Percentiles rank a stretch among this genome's conserved stretches.
Evolutionary conservation across 2,113 vertebrate species (phyloP).

Genomic region (Brienomyrus longianalis): DNA sequence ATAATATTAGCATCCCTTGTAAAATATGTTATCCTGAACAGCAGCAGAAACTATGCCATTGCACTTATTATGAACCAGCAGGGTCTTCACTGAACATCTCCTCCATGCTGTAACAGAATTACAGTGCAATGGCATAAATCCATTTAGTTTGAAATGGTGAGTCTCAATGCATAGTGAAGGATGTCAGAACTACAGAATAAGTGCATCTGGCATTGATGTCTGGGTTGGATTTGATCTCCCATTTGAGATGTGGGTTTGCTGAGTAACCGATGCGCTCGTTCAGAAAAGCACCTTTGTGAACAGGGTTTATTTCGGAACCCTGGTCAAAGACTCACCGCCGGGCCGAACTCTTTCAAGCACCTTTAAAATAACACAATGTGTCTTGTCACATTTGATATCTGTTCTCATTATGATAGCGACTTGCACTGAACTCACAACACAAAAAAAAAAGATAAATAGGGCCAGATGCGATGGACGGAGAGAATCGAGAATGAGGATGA

Average conservation of each 20-base stretch:
- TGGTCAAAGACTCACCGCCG: neutral
- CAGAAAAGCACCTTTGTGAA: neutral
- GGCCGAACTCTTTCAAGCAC: constrained; percentile 28
- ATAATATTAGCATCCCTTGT: constrained; percentile 32
- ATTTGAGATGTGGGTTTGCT: neutral
- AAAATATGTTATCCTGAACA: neutral
- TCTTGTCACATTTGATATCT: constrained; percentile 44
- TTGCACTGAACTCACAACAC: constrained; percentile 29
- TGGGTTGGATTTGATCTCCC: neutral
- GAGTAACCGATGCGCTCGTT: neutral
- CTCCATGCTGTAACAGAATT: neutral
- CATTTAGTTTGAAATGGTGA: neutral
- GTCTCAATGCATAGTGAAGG: neutral
- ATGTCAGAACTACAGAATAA: neutral
- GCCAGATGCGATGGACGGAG: neutral
- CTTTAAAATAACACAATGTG: constrained; percentile 36
- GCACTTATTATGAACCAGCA: neutral
- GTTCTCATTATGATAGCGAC: constrained; percentile 44
- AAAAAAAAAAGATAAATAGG: neutral
- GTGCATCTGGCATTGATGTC: neutral
- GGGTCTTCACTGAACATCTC: neutral
- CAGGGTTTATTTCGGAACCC: constrained; percentile 14
- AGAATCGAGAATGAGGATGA: neutral
- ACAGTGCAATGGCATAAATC: neutral
- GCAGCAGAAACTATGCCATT: neutral